phyloP scores from a whole-genome alignment of 1,140 invertebrate species.

The Archivesica marissinica region DNA sequence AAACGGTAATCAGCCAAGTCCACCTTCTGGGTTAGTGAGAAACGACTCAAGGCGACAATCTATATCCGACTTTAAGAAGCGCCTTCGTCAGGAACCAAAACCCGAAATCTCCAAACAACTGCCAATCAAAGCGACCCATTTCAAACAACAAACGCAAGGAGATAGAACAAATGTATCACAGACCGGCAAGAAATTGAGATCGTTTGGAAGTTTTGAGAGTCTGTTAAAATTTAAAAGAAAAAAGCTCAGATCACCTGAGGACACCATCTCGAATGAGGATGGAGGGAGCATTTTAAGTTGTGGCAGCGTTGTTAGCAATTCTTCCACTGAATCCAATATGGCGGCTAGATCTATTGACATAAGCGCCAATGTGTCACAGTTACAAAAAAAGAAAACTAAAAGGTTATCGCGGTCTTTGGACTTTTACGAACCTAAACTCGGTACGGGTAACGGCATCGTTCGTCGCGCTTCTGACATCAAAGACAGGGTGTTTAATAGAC shows the following conservation, averaged over 20 bases:
- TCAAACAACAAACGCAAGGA: constrained; percentile 41
- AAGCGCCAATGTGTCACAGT: constrained; percentile 15
- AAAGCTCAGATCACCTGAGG: constrained; percentile 46
- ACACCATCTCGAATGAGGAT: constrained; percentile 66
- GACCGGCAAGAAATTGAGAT: constrained; percentile 63
- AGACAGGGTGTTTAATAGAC: constrained; percentile 68
- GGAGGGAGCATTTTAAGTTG: constrained; percentile 23
- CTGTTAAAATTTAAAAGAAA: constrained; percentile 66
- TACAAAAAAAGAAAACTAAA: constrained; percentile 26
- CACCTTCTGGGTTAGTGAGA: neutral
- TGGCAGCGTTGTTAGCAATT: constrained; percentile 19
- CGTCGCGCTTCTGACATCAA: constrained; percentile 74
- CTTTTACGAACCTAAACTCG: constrained; percentile 57
- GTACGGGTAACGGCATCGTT: constrained; percentile 63
- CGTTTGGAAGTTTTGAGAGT: constrained; percentile 73
- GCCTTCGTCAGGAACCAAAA: constrained; percentile 65
- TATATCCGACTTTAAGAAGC: constrained; percentile 67
- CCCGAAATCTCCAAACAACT: constrained; percentile 62
- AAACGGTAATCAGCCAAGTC: constrained; percentile 25
- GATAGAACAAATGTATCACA: neutral
- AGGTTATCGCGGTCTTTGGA: constrained; percentile 67
- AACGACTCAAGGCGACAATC: constrained; percentile 52
- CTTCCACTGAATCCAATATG: constrained; percentile 3
- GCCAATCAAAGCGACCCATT: constrained; percentile 73
- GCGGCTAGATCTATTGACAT: constrained; percentile 38